Percentiles rank a stretch among this genome's conserved stretches.
Evolutionary conservation across 1,140 invertebrate genomes (phyloP).

Genomic region (Reticulitermes speratus): DNA sequence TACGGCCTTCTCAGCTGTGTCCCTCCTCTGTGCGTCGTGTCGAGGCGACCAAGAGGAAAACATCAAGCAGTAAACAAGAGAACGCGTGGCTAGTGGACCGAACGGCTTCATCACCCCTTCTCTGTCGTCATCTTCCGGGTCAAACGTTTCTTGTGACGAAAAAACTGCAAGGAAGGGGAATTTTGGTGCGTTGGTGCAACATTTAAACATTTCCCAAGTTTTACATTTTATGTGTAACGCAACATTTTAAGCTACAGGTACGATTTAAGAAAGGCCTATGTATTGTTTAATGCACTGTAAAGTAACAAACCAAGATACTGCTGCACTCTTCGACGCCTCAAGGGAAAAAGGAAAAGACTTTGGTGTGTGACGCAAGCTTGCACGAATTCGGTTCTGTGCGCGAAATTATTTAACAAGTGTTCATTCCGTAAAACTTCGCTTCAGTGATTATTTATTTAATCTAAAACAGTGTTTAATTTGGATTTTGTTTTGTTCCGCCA

Average conservation of each 20-base stretch:
- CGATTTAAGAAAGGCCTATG: not conserved
- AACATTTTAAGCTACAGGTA: not conserved
- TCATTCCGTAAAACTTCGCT: not conserved
- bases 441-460: not conserved
- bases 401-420: not conserved
- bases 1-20: not conserved
- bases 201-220: not conserved
- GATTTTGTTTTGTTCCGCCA: not conserved
- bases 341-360: no score
- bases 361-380: not conserved
- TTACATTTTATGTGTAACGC: no score
- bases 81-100: not conserved
- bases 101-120: not conserved
- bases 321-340: no score
- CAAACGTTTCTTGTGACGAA: no score
- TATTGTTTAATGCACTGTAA: not conserved
- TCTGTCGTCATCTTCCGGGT: not conserved
- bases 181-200: not conserved
- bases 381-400: not conserved
- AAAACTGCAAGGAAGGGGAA: not conserved
- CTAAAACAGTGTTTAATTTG: not conserved
- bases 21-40: not conserved
- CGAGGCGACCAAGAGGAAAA: not conserved
- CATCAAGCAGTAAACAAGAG: not conserved
- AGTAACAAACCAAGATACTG: not conserved